phyloP scores from a whole-genome alignment of 2,797 vertebrate species.

The Lophius americanus region DNA sequence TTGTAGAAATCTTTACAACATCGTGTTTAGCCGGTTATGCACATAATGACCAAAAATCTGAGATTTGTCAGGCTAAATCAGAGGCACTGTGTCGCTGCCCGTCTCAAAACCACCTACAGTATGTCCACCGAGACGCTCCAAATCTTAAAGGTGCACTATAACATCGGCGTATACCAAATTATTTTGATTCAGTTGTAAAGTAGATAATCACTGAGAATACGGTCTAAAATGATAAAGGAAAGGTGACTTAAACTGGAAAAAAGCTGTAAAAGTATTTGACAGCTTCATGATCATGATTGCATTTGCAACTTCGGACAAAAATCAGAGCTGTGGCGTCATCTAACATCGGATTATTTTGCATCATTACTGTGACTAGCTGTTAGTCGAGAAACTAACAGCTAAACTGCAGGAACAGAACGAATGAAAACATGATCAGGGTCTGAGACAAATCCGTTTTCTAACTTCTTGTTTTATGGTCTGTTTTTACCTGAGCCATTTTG shows the following conservation, averaged over 20 bases:
- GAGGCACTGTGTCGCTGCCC: constrained; percentile 30
- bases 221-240: neutral
- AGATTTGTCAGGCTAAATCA: constrained; percentile 24
- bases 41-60: constrained; percentile 27
- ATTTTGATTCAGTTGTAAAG: constrained; percentile 1
- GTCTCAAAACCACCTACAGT: constrained; percentile 6
- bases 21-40: constrained; percentile 75
- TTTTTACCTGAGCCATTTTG: constrained; percentile 20
- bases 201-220: neutral
- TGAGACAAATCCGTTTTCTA: constrained; percentile 2
- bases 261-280: neutral
- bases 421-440: constrained; percentile 17
- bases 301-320: constrained; percentile 13
- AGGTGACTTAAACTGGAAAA: neutral
- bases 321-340: neutral
- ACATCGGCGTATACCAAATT: constrained; percentile 5
- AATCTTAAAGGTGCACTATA: constrained; percentile 20
- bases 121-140: constrained; percentile 3
- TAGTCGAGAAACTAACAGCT: neutral
- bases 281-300: constrained; percentile 11
- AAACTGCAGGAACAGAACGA: constrained; percentile 5
- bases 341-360: neutral
- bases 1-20: constrained; percentile 82
- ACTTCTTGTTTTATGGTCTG: constrained; percentile 13
- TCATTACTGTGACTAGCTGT: neutral